Conservation (phyloP, 2,888 invertebrate genomes). For the Rhagonycha lutea region DNA sequence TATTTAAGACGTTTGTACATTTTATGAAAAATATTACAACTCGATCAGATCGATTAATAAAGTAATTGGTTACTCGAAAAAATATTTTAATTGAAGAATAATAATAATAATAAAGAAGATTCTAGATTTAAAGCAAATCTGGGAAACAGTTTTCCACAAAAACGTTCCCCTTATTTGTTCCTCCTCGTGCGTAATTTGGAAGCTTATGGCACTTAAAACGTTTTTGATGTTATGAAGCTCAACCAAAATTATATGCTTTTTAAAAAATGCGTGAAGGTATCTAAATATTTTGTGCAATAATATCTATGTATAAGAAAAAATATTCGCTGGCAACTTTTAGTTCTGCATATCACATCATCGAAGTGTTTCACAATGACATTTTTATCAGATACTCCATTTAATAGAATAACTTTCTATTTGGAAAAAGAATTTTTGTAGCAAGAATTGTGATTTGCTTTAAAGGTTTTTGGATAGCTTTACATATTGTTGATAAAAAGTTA, state of each 20-base stretch:
- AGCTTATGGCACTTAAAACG: neutral
- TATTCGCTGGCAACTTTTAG: neutral
- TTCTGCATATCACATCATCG: neutral
- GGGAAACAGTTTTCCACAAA: neutral
- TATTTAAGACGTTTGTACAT: too few relatives aligned
- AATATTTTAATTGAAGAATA: too few relatives aligned
- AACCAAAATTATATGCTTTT: neutral
- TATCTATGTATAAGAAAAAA: neutral
- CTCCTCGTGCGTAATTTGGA: neutral
- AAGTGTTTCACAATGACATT: neutral
- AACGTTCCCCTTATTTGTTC: neutral
- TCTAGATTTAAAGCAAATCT: neutral
- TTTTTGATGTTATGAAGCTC: neutral
- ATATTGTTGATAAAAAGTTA: neutral
- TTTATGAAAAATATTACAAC: too few relatives aligned
- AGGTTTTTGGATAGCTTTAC: neutral
- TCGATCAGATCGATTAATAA: too few relatives aligned
- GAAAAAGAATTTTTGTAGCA: neutral
- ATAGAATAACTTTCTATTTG: neutral
- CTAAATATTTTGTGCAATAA: neutral
- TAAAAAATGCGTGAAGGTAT: neutral
- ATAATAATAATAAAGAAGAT: too few relatives aligned
- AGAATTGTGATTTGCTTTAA: neutral
- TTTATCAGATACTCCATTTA: neutral
- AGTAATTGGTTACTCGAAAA: too few relatives aligned